phyloP scores from a whole-genome alignment of 1,140 invertebrate species.

The Drosophila watanabei region DNA sequence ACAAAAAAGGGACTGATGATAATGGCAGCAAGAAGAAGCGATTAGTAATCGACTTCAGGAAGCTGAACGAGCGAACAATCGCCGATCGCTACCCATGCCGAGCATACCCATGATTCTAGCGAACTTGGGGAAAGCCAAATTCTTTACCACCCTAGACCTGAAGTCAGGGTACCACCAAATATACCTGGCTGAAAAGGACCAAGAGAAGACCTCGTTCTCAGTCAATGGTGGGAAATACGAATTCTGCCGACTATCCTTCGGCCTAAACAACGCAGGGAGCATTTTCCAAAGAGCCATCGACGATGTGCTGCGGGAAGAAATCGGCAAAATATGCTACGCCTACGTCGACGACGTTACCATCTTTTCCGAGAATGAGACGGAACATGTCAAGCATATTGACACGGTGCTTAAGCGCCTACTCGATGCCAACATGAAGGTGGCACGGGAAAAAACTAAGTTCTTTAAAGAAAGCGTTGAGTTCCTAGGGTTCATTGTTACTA shows the following conservation, averaged over 20 bases:
- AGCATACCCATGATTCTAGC: neutral
- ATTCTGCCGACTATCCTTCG: slow-evolving; percentile 8
- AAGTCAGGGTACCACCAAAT: neutral
- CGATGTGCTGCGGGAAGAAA: slow-evolving; percentile 23
- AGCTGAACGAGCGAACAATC: neutral
- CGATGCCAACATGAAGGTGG: slow-evolving; percentile 25
- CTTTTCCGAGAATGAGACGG: slow-evolving; percentile 14
- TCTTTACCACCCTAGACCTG: neutral
- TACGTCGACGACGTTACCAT: slow-evolving; percentile 18
- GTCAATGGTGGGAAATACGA: no score
- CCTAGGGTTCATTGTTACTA: neutral
- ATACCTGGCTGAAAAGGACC: no score
- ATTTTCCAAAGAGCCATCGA: slow-evolving; percentile 30
- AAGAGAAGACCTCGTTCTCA: no score
- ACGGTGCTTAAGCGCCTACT: slow-evolving; percentile 1
- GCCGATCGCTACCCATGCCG: neutral
- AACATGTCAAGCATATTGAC: slow-evolving; percentile 15
- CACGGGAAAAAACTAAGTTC: slow-evolving; percentile 14
- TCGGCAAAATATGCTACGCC: slow-evolving; percentile 3
- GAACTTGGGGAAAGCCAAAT: no score
- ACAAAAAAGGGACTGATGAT: no score
- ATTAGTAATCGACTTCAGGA: neutral
- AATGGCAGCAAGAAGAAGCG: neutral
- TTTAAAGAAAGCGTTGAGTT: slow-evolving; percentile 7
- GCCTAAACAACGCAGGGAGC: slow-evolving; percentile 6